Evolutionary conservation across 2,113 vertebrate genomes (phyloP), one percentile per base, ranked within the genome.

Genomic region (Peucedramus taeniatus): DNA sequence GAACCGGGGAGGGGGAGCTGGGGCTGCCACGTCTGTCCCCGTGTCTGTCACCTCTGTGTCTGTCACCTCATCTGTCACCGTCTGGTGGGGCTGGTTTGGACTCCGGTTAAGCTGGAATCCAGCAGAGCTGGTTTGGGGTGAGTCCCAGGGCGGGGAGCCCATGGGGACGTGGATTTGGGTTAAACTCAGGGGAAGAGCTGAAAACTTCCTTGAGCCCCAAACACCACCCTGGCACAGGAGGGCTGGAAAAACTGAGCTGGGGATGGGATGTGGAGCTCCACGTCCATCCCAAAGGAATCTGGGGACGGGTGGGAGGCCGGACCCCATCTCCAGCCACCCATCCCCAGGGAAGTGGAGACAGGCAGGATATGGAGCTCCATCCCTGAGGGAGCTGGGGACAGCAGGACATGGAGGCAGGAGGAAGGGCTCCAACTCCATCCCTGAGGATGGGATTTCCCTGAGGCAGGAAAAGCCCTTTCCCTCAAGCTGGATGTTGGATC

Each of bases 201-300:
- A 28, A 42, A 53, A 17, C 8, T 59, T 39, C 39, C 21, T 3
- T 1, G 1, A 30, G 54, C 50, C 2, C 59, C 3, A 3, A 64
- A 31, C 21, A 18, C 35, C 1, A 0, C 8, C 50, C 66, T 31
- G 57, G 21, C 11, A 12, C 49, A 5, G 65, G 15, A 1, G 33
- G 19, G 5, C n/a, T n/a, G 24, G 53, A 12, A 37, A 45, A 80
- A 2, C 6, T 0, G 7, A 33, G 22, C n/a, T 13, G 15, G 24
- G 65, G 10, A 1, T 0, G 1, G 83, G 54, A 11, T 3, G 5
- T 0, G 1, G 47, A 40, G 56, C 28, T 87, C n/a, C 56, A n/a
- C 11, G 28, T 47, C 15, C 56, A 40, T 28, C 56, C 56, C 13
- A 0, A 16, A 39, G 49, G 40, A 54, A 30, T 30, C 4, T n/a